Conservation (phyloP, 2,797 vertebrate species). For the Denticeps clupeoides region DNA sequence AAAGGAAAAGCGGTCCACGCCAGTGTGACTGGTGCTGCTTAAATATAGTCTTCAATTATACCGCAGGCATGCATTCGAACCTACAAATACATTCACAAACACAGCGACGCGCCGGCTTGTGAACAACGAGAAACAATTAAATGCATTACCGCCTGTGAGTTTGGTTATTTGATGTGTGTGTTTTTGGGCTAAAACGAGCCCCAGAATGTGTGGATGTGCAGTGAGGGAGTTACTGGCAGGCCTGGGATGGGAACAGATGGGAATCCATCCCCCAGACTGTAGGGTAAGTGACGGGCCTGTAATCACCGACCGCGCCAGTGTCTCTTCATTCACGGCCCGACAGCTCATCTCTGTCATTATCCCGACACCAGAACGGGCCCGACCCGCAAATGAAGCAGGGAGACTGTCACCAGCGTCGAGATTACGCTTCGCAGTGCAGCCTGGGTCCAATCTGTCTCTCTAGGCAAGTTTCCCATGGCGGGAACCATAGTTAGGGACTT, state of each 20-base stretch:
- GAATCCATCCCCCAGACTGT: not conserved
- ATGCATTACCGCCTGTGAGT: too few relatives aligned
- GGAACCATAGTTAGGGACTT: too few relatives aligned
- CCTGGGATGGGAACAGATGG: not conserved
- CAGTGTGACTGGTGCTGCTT: not conserved
- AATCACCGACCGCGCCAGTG: not conserved
- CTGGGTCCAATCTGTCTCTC: too few relatives aligned
- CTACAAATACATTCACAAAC: too few relatives aligned
- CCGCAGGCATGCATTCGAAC: too few relatives aligned
- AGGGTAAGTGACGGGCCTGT: not conserved
- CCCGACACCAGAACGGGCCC: not conserved
- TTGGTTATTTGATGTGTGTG: not conserved
- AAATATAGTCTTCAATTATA: too few relatives aligned
- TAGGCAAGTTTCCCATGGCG: too few relatives aligned
- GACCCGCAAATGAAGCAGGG: not conserved
- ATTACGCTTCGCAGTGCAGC: too few relatives aligned
- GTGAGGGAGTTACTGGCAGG: not conserved
- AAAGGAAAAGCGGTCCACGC: not conserved
- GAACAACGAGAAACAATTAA: too few relatives aligned
- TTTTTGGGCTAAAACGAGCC: conserved; percentile 1
- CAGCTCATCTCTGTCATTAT: conserved; percentile 1
- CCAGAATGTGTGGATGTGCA: not conserved
- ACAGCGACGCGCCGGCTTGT: too few relatives aligned
- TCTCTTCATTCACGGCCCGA: conserved; percentile 1
- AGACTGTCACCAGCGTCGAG: too few relatives aligned